A percentile compares a stretch with the other conserved stretches of the same genome.
Conservation (phyloP, 2,888 invertebrate genomes). For the Tinea pellionella region DNA sequence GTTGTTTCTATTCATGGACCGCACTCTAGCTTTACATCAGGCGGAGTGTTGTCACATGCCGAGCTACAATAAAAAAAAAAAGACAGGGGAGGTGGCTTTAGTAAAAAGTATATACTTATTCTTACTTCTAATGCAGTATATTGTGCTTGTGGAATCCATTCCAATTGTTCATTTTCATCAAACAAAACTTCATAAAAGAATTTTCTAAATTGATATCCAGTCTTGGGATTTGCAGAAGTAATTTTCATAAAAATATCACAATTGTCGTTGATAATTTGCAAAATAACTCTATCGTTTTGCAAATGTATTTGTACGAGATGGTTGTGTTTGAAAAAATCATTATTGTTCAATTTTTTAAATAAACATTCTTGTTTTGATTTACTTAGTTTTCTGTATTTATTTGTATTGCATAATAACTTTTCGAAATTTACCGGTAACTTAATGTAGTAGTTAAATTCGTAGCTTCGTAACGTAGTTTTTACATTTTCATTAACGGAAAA, state of each 20-base stretch:
- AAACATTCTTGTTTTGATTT: constrained; percentile 27
- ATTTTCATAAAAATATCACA: constrained; percentile 37
- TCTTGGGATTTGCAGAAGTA: constrained; percentile 27
- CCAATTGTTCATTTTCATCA: constrained; percentile 21
- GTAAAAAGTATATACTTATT: not conserved
- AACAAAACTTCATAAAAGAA: constrained; percentile 39
- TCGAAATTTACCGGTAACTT: constrained; percentile 35
- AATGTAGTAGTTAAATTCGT: constrained; percentile 31
- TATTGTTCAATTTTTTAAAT: constrained; percentile 27
- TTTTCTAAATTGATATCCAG: constrained; percentile 35
- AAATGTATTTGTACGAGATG: constrained; percentile 29
- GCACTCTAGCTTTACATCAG: no score
- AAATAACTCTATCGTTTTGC: not conserved
- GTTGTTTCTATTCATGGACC: no score
- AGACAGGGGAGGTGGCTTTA: no score
- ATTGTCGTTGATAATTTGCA: constrained; percentile 24
- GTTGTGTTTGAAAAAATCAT: constrained; percentile 36
- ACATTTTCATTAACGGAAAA: constrained; percentile 23
- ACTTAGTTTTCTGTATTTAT: constrained; percentile 21
- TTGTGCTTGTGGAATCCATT: constrained; percentile 31
- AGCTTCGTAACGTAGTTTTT: constrained; percentile 15
- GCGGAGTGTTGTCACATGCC: no score
- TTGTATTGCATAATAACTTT: constrained; percentile 27
- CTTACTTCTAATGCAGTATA: constrained; percentile 42
- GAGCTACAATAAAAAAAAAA: no score